Evolutionary conservation across 2,888 invertebrate genomes (phyloP).

Genomic region (Agelastica alni): DNA sequence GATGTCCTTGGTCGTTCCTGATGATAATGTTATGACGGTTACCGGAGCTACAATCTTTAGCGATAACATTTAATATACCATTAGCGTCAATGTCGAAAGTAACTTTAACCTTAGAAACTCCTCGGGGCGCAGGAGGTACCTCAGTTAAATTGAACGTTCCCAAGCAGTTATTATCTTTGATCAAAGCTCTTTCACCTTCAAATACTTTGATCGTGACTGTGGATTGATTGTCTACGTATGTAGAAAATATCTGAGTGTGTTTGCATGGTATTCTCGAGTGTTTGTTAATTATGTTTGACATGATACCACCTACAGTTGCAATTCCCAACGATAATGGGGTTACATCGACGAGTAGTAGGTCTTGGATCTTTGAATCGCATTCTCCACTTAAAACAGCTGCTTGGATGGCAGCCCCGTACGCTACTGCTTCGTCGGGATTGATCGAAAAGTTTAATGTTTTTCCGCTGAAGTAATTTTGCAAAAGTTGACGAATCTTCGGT

Average conservation of each 20-base stretch:
- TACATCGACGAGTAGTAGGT: slow-evolving; percentile 71
- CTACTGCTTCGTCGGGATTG: slow-evolving; percentile 53
- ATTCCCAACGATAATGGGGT: slow-evolving; percentile 72
- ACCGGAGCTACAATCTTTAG: slow-evolving; percentile 64
- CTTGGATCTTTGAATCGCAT: slow-evolving; percentile 73
- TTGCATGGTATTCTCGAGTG: slow-evolving; percentile 62
- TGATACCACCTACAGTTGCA: slow-evolving; percentile 80
- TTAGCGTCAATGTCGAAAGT: slow-evolving; percentile 77
- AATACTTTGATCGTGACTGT: slow-evolving; percentile 64
- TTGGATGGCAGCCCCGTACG: slow-evolving; percentile 53
- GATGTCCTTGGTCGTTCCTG: slow-evolving; percentile 79
- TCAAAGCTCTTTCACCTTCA: slow-evolving; percentile 79
- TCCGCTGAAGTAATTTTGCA: slow-evolving; percentile 76
- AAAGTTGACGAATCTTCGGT: slow-evolving; percentile 74
- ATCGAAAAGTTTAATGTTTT: slow-evolving; percentile 51
- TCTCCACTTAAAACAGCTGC: slow-evolving; percentile 50
- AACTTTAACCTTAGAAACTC: slow-evolving; percentile 71
- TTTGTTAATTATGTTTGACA: slow-evolving; percentile 66
- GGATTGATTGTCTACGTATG: slow-evolving; percentile 70
- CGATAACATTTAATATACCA: slow-evolving; percentile 67
- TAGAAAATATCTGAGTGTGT: slow-evolving; percentile 64
- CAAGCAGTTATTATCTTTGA: slow-evolving; percentile 74
- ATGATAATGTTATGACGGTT: slow-evolving; percentile 77
- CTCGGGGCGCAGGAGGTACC: slow-evolving; percentile 71
- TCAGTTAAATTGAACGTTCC: slow-evolving; percentile 69